Base-by-base conservation (phyloP, 1,140 invertebrate species). In the Gonatopus flavifemur region DNA sequence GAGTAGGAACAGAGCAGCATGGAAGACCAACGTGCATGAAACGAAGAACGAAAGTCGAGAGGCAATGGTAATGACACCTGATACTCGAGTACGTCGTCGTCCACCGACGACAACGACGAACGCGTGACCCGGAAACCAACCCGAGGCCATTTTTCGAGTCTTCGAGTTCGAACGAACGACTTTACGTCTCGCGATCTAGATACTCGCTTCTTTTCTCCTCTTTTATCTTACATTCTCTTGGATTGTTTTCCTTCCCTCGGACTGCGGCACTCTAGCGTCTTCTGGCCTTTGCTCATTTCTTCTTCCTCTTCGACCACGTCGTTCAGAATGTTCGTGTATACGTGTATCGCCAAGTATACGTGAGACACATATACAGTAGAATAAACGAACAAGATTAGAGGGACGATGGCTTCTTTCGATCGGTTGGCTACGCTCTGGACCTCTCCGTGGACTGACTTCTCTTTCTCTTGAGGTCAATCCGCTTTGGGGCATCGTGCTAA, bases 401-500 rank as follows among this genome's bases (percentile, higher is more conserved):
- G 56, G 64, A 55, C 57, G 60, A 57, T 57, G 57, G 42, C 45
- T 59, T 62, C 56, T 57, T 58, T 21, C 45, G 47, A 53, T 41
- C 42, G 21, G 19, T 21, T 4, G 12, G 41, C 28, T 33, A n/a
- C n/a, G 44, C 56, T 46, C 42, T 53, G 53, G 55, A 52, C 49
- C 52, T 64, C 42, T 43, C 15, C 25, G 33, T 40, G 22, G 49
- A 59, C 44, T 41, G 55, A 55, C 43, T 61, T 46, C 45, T 32
- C 52, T 57, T 49, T 57, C 55, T 61, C 53, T 57, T 43, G 67
- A 69, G 73, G 73, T 76, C 74, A 77, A 69, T 53, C 70, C 57
- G 74, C 74, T 77, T 72, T 76, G 64, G 73, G 74, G 74, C 74
- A 77, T 77, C 73, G 72, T 76, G 73, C 74, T 52, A 62, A 64